Evolutionary conservation across 1,140 invertebrate species (phyloP).

Genomic region (Drosophila orena): DNA sequence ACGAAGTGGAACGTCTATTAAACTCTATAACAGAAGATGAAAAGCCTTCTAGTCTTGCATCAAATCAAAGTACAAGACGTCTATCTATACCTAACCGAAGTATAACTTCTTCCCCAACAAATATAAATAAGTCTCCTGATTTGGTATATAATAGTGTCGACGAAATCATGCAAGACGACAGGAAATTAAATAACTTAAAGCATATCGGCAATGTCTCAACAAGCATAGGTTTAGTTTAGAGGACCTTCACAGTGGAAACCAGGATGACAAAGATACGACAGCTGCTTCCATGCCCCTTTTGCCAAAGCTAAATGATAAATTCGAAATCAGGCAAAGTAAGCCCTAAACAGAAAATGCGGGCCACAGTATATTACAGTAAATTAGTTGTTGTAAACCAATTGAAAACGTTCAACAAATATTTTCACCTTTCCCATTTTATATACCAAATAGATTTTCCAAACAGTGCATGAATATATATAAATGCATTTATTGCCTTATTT

Average conservation of each 20-base stretch:
- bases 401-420: too few species aligned
- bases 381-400: neutral
- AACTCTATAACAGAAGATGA: too few species aligned
- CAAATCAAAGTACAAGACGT: too few species aligned
- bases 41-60: too few species aligned
- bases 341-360: conserved; percentile 35
- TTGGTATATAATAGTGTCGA: conserved; percentile 47
- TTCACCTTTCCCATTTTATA: too few species aligned
- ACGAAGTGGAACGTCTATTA: too few species aligned
- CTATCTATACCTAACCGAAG: too few species aligned
- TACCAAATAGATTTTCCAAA: too few species aligned
- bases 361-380: conserved; percentile 6
- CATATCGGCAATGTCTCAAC: conserved; percentile 62
- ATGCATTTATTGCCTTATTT: too few species aligned
- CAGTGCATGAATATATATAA: too few species aligned
- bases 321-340: conserved; percentile 44
- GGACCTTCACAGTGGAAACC: conserved; percentile 63
- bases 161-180: conserved; percentile 21
- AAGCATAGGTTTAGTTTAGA: conserved; percentile 66
- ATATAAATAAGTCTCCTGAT: too few species aligned
- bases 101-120: too few species aligned
- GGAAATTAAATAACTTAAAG: conserved; percentile 30
- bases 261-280: conserved; percentile 56
- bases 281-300: conserved; percentile 60
- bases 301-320: conserved; percentile 39